Evolutionary conservation across 2,888 invertebrate genomes (phyloP).

Genomic region (Nesidiocoris tenuis): DNA sequence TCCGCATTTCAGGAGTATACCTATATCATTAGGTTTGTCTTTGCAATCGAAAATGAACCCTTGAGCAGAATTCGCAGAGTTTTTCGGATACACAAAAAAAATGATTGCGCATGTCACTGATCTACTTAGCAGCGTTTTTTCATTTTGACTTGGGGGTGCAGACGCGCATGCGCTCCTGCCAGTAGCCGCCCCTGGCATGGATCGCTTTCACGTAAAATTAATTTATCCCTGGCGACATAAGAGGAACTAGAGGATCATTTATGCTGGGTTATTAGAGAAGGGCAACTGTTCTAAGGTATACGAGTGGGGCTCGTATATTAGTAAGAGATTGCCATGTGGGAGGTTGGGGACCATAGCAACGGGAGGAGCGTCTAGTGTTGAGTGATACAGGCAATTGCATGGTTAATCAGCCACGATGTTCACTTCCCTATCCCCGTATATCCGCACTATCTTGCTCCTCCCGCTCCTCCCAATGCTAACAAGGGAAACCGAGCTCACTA

Average conservation of each 20-base stretch:
- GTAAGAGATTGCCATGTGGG: not conserved
- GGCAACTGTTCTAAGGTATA: not conserved
- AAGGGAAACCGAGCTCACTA: not conserved
- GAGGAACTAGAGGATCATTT: not conserved
- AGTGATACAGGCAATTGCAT: conserved; percentile 25
- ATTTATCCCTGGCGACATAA: not conserved
- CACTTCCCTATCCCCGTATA: not conserved
- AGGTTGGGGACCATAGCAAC: not conserved
- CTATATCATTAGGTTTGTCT: too few relatives aligned
- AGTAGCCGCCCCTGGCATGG: too few relatives aligned
- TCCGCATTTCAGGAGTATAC: too few relatives aligned
- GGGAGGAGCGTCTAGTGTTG: conserved; percentile 2
- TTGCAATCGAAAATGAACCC: too few relatives aligned
- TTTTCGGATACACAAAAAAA: too few relatives aligned
- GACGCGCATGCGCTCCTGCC: too few relatives aligned
- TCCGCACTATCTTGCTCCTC: not conserved
- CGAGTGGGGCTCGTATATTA: not conserved
- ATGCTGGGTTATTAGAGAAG: not conserved
- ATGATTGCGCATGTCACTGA: too few relatives aligned
- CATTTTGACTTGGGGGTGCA: too few relatives aligned
- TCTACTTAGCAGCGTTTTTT: too few relatives aligned
- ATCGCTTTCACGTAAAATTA: not conserved
- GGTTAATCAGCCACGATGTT: conserved; percentile 22
- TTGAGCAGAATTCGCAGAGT: too few relatives aligned
- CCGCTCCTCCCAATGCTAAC: not conserved